phyloP scores from a whole-genome alignment of 2,113 vertebrate genomes.

The Agapornis roseicollis region DNA sequence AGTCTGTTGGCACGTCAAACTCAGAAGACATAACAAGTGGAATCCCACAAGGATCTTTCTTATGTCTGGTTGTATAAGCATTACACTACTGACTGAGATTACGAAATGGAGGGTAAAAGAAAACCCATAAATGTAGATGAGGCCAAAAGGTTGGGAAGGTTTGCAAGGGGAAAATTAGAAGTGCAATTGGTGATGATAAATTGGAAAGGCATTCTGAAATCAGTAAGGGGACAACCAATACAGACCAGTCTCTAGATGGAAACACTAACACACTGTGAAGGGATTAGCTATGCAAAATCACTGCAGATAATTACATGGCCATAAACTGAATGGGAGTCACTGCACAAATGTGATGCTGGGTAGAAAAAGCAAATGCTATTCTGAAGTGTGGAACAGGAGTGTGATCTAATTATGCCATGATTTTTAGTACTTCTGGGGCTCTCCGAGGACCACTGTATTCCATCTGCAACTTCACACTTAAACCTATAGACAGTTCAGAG shows the following conservation, averaged over 20 bases:
- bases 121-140: not conserved
- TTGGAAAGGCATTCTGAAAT: not conserved
- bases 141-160: not conserved
- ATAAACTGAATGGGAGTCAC: not conserved
- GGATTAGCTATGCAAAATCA: not conserved
- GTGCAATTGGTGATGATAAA: not conserved
- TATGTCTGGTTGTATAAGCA: not conserved
- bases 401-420: not conserved
- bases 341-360: not conserved
- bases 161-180: not conserved
- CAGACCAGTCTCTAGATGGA: not conserved
- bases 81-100: not conserved
- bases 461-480: not conserved
- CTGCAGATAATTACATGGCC: not conserved
- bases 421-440: not conserved
- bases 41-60: not conserved
- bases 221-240: not conserved
- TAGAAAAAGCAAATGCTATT: not conserved
- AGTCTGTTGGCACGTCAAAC: not conserved
- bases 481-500: not conserved
- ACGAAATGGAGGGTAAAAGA: not conserved
- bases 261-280: not conserved
- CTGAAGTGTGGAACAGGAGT: not conserved
- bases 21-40: not conserved
- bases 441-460: not conserved